phyloP scores from a whole-genome alignment of 2,113 vertebrate species.

The Erythrocercus mccallii region DNA sequence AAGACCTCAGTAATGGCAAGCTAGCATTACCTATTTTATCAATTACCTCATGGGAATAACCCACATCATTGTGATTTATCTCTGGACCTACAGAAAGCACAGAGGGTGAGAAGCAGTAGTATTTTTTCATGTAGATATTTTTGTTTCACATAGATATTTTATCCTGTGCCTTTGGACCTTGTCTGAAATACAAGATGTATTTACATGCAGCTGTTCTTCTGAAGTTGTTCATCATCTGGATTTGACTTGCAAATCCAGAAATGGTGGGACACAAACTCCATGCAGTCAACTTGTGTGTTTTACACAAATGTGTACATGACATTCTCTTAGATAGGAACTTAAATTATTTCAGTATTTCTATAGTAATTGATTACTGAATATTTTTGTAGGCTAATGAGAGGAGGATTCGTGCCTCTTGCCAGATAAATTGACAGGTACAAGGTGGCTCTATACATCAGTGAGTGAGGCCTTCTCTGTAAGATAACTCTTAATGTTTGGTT shows the following conservation, averaged over 20 bases:
- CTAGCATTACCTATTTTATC: not conserved
- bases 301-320: not conserved
- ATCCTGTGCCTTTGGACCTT: slow-evolving; percentile 45
- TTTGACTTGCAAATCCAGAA: not conserved
- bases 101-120: not conserved
- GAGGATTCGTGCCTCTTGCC: not conserved
- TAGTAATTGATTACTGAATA: not conserved
- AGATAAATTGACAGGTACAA: not conserved
- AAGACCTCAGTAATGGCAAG: not conserved
- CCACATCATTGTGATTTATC: not conserved
- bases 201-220: not conserved
- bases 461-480: not conserved
- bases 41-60: not conserved
- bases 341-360: not conserved
- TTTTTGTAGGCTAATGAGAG: not conserved
- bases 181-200: not conserved
- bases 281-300: not conserved
- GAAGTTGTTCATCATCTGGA: not conserved
- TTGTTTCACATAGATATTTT: not conserved
- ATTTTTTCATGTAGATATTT: not conserved
- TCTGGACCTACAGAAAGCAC: not conserved
- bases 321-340: not conserved
- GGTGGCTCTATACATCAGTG: not conserved
- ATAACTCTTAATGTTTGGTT: not conserved
- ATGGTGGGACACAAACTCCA: not conserved